Evolutionary conservation across 2,113 vertebrate genomes (phyloP).

Genomic region (Labeo catla): DNA sequence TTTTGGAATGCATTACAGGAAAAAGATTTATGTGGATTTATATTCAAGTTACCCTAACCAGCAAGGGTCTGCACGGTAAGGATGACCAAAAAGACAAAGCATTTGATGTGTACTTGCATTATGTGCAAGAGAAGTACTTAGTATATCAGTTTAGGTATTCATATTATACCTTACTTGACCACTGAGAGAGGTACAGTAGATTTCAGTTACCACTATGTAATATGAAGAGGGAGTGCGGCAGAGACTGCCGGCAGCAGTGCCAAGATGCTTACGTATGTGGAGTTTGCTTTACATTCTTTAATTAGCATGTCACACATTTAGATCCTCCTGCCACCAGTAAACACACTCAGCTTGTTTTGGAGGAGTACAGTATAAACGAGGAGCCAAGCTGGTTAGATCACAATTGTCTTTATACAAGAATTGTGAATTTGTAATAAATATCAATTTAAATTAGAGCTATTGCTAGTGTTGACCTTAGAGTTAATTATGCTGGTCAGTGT

Average conservation of each 20-base stretch:
- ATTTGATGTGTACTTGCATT: not conserved
- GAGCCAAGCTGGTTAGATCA: not conserved
- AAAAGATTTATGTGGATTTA: not conserved
- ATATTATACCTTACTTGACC: not conserved
- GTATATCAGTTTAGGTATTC: not conserved
- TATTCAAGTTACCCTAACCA: not conserved
- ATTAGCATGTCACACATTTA: conserved; percentile 19
- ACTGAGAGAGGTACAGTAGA: not conserved
- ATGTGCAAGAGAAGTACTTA: not conserved
- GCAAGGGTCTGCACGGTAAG: not conserved
- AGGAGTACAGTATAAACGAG: not conserved
- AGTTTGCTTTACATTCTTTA: conserved; percentile 29
- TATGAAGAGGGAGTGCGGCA: not conserved
- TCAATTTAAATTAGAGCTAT: not conserved
- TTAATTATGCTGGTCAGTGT: not conserved
- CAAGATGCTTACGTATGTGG: not conserved
- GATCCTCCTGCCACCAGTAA: not conserved
- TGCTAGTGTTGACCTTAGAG: not conserved
- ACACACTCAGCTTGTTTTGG: not conserved
- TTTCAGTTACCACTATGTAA: not conserved
- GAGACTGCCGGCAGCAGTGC: not conserved
- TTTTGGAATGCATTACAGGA: not conserved
- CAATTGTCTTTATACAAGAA: not conserved
- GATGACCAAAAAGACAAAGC: not conserved
- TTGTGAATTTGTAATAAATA: not conserved